These are phyloP conservation scores for Tachina grossa DNA, from an alignment of 2,888 invertebrate species.

Conservation along the genomic window DNA sequence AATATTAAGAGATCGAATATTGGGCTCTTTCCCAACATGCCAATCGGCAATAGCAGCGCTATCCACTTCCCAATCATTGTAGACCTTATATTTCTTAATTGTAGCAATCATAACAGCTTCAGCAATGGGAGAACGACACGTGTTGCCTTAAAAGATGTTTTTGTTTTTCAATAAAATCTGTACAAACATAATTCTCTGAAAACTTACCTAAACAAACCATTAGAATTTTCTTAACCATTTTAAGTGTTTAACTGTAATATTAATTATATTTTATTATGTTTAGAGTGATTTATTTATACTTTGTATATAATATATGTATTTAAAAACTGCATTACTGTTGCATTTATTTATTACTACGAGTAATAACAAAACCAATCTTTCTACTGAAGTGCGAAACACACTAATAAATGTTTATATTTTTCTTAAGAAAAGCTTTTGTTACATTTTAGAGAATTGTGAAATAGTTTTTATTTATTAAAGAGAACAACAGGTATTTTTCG, in stretches of 20 bases:
- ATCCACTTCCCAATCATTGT: slow-evolving; percentile 91
- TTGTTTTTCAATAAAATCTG: not conserved
- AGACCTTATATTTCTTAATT: slow-evolving; percentile 86
- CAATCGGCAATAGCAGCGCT: slow-evolving; percentile 95
- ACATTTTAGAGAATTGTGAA: slow-evolving; percentile 31
- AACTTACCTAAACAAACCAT: slow-evolving; percentile 81
- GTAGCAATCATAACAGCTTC: slow-evolving; percentile 94
- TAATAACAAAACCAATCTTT: not conserved
- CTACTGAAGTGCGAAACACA: not conserved
- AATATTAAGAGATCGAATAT: slow-evolving; percentile 88
- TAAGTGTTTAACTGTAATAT: slow-evolving; percentile 14
- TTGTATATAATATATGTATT: not conserved
- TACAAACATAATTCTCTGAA: not conserved
- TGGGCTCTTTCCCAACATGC: slow-evolving; percentile 93
- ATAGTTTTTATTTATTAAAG: slow-evolving; percentile 16
- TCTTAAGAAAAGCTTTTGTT: not conserved
- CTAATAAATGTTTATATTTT: not conserved
- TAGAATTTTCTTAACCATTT: slow-evolving; percentile 79
- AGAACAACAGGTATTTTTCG: not conserved
- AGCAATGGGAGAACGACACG: slow-evolving; percentile 97
- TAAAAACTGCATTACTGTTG: not conserved
- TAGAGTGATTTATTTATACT: too few relatives aligned
- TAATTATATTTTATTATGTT: not conserved
- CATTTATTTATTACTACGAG: not conserved
- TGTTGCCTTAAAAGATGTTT: slow-evolving; percentile 88